Conservation (phyloP, 1,140 invertebrate genomes). For the Gryllus bimaculatus region DNA sequence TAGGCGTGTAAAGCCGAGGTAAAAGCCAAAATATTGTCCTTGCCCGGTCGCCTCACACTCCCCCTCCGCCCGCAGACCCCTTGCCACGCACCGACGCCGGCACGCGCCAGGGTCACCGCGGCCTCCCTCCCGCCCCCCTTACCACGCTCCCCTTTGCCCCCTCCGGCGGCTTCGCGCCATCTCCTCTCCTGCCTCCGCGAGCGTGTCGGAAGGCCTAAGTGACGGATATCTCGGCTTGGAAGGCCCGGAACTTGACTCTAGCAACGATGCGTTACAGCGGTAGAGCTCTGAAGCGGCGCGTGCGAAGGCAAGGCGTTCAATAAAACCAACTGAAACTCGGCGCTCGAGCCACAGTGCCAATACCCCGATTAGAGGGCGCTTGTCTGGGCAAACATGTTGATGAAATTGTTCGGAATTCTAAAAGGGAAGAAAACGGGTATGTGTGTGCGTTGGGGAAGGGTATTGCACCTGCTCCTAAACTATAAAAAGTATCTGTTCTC, state of each 20-base stretch:
- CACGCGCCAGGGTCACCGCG: neutral
- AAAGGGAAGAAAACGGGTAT: too few species aligned
- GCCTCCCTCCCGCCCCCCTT: neutral
- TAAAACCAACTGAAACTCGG: neutral
- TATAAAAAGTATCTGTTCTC: too few species aligned
- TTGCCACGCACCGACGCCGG: neutral
- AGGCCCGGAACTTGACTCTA: neutral
- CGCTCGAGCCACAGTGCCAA: neutral
- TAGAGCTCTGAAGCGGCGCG: neutral
- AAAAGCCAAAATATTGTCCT: conserved; percentile 5
- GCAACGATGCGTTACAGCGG: neutral
- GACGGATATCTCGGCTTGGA: neutral
- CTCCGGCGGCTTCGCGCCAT: neutral
- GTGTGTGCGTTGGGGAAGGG: too few species aligned
- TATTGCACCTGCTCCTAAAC: too few species aligned
- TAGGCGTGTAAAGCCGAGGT: neutral
- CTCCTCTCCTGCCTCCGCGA: too few species aligned
- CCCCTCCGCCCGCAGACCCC: neutral
- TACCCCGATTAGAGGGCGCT: too few species aligned
- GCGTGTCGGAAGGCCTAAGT: neutral
- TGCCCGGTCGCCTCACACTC: neutral
- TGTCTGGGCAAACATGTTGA: too few species aligned
- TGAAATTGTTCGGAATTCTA: too few species aligned
- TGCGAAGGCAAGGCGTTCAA: neutral
- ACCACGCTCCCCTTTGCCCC: neutral